A percentile compares a stretch with the other conserved stretches of the same genome.
Conservation (phyloP, 2,113 vertebrate genomes). For the Proteles cristata region DNA sequence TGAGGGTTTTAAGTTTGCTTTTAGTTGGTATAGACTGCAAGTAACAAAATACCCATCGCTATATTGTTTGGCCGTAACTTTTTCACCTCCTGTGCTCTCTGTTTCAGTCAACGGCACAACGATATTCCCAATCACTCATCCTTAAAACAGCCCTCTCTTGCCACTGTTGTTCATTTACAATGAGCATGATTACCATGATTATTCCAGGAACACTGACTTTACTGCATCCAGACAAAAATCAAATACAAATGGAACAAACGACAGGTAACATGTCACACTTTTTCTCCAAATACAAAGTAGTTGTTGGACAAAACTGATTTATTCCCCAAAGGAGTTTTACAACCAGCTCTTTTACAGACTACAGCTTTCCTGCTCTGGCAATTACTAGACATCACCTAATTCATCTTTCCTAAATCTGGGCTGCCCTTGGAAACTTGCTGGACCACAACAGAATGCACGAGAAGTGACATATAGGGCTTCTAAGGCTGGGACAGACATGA, state of each 20-base stretch:
- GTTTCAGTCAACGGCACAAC: neutral
- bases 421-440: neutral
- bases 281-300: constrained; percentile 18
- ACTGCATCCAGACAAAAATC: neutral
- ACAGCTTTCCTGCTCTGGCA: neutral
- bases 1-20: neutral
- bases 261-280: neutral
- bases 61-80: neutral
- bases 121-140: neutral
- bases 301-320: neutral
- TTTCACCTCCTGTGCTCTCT: neutral
- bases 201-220: neutral
- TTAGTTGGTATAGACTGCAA: too few species aligned
- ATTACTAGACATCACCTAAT: neutral
- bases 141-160: neutral
- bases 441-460: neutral
- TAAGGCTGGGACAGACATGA: neutral
- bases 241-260: neutral
- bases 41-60: neutral
- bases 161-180: neutral
- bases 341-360: neutral
- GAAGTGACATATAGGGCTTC: neutral
- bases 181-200: neutral
- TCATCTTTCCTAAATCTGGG: neutral
- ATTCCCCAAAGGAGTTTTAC: neutral